Conservation (phyloP, 2,888 invertebrate genomes). For the Callimorpha dominula region DNA sequence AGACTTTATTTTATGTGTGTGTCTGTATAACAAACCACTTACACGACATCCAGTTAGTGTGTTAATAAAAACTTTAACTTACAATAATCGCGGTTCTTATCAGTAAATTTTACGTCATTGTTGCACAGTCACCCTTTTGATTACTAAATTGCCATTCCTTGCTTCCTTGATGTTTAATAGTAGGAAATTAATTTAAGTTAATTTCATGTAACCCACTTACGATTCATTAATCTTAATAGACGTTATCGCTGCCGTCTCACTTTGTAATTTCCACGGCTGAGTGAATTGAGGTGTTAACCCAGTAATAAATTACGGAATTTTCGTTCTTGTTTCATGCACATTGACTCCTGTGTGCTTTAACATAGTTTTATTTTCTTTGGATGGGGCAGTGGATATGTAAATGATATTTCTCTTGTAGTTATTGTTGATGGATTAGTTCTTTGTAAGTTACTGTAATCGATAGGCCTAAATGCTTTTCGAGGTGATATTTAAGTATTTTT, state of each 20-base stretch:
- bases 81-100: conserved; percentile 1
- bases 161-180: conserved; percentile 34
- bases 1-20: neutral
- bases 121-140: conserved; percentile 48
- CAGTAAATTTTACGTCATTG: conserved; percentile 26
- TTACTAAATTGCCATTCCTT: conserved; percentile 50
- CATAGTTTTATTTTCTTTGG: neutral
- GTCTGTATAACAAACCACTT: neutral
- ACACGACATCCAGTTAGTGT: neutral
- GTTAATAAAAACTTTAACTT: conserved; percentile 1
- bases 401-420: neutral
- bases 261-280: conserved; percentile 39
- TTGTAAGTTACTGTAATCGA: neutral
- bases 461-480: neutral
- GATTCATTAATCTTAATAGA: conserved; percentile 50
- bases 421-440: neutral
- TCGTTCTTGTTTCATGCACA: conserved; percentile 5
- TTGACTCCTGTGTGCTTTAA: neutral
- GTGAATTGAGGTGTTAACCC: conserved; percentile 19
- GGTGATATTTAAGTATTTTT: neutral
- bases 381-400: neutral
- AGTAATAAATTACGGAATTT: conserved; percentile 3
- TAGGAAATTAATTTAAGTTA: conserved; percentile 49
- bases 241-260: conserved; percentile 46
- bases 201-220: conserved; percentile 40